phyloP scores from a whole-genome alignment of 2,797 vertebrate species.

The Parotocinclus haroldoi region DNA sequence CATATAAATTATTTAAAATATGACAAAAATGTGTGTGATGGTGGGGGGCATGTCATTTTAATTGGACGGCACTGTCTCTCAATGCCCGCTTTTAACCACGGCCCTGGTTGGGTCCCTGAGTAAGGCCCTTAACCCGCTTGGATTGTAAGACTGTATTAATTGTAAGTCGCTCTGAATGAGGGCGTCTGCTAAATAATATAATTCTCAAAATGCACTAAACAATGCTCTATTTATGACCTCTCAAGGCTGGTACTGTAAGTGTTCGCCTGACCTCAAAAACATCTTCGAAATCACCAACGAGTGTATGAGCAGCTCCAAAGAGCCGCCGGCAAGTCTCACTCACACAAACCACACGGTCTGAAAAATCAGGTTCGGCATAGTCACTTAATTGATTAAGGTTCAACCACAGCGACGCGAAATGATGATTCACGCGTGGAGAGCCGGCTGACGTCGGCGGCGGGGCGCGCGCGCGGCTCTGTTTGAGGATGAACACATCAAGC shows the following conservation, averaged over 20 bases:
- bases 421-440: constrained; percentile 69
- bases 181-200: too few species aligned
- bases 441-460: constrained; percentile 40
- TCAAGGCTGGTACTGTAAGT: background rate
- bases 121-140: too few species aligned
- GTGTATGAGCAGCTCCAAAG: constrained; percentile 73
- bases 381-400: constrained; percentile 69
- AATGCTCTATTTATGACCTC: background rate
- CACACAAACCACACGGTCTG: constrained; percentile 67
- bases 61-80: too few species aligned
- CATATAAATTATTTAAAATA: too few species aligned
- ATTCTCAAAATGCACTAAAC: too few species aligned
- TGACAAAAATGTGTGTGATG: too few species aligned
- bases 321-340: constrained; percentile 70
- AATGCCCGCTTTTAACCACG: too few species aligned
- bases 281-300: constrained; percentile 47
- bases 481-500: constrained; percentile 42
- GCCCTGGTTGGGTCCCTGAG: too few species aligned
- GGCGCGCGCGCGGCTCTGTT: constrained; percentile 50
- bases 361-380: constrained; percentile 67
- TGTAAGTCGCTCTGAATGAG: too few species aligned
- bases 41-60: too few species aligned
- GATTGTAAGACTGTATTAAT: too few species aligned
- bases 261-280: constrained; percentile 32
- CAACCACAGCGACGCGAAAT: constrained; percentile 58